These are phyloP conservation scores for Aythya baeri DNA, from an alignment of 2,113 vertebrate genomes.

Conservation along the genomic window DNA sequence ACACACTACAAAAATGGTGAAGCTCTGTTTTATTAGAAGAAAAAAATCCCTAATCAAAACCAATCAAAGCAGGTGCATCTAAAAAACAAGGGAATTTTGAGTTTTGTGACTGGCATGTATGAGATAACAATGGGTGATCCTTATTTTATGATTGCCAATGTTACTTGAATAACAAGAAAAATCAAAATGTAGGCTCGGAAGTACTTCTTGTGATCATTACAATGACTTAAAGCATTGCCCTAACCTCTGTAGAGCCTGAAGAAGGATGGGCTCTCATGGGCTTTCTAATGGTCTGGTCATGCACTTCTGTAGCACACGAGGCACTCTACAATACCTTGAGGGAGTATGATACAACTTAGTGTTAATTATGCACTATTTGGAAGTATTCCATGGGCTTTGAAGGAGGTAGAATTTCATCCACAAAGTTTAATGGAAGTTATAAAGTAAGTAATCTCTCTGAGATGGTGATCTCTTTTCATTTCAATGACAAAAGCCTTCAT, in stretches of 20 bases:
- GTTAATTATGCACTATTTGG: background rate
- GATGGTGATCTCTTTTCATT: background rate
- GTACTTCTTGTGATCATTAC: background rate
- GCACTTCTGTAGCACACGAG: background rate
- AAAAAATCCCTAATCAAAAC: accelerated
- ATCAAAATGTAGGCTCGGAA: background rate
- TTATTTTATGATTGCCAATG: background rate
- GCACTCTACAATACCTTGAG: background rate
- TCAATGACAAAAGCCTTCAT: background rate
- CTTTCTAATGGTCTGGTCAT: background rate
- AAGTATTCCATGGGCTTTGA: background rate
- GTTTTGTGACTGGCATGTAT: background rate
- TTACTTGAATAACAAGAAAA: background rate
- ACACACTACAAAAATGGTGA: background rate
- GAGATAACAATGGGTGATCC: background rate
- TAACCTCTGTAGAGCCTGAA: background rate
- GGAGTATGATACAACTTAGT: background rate
- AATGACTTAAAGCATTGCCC: background rate
- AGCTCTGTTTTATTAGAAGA: background rate
- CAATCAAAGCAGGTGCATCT: background rate
- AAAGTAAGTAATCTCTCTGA: background rate
- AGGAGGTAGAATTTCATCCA: background rate
- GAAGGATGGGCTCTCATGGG: background rate
- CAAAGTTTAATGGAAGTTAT: background rate
- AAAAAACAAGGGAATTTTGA: background rate